phyloP scores from a whole-genome alignment of 1,140 invertebrate genomes.

The Tachypleus tridentatus region DNA sequence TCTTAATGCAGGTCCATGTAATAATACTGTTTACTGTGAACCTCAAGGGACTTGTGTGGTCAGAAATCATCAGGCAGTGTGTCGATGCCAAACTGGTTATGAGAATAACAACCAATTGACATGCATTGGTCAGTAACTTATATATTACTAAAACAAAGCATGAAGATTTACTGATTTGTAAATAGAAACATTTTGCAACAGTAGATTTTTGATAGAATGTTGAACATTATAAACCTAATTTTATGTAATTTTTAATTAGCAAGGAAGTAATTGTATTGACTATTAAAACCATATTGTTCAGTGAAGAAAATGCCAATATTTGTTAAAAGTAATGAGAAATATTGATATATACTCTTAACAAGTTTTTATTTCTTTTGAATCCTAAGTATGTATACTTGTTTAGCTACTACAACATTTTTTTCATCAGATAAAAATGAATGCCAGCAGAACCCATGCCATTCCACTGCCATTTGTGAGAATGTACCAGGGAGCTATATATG shows the following conservation, averaged over 20 bases:
- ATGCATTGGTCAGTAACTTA: constrained; percentile 17
- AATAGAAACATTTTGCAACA: too few species aligned
- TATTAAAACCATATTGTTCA: too few species aligned
- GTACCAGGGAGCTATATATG: constrained; percentile 60
- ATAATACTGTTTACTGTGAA: constrained; percentile 23
- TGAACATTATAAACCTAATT: background rate
- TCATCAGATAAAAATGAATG: constrained; percentile 26
- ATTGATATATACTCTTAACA: too few species aligned
- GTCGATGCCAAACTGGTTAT: constrained; percentile 27
- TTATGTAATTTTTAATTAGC: too few species aligned
- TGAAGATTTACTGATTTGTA: too few species aligned
- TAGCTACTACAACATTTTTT: background rate
- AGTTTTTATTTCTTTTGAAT: too few species aligned
- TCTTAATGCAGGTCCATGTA: constrained; percentile 21
- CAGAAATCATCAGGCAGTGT: constrained; percentile 23
- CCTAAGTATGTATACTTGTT: too few species aligned
- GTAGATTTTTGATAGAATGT: too few species aligned
- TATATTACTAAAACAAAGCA: too few species aligned
- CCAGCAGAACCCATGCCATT: constrained; percentile 22
- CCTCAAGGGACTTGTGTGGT: constrained; percentile 26
- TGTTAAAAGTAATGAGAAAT: too few species aligned
- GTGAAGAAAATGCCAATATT: too few species aligned
- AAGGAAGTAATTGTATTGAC: too few species aligned
- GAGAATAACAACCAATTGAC: constrained; percentile 25
- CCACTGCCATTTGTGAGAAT: constrained; percentile 44